These are phyloP conservation scores for Ciconia nigra DNA, from an alignment of 2,797 vertebrate genomes.

Conservation along the genomic window DNA sequence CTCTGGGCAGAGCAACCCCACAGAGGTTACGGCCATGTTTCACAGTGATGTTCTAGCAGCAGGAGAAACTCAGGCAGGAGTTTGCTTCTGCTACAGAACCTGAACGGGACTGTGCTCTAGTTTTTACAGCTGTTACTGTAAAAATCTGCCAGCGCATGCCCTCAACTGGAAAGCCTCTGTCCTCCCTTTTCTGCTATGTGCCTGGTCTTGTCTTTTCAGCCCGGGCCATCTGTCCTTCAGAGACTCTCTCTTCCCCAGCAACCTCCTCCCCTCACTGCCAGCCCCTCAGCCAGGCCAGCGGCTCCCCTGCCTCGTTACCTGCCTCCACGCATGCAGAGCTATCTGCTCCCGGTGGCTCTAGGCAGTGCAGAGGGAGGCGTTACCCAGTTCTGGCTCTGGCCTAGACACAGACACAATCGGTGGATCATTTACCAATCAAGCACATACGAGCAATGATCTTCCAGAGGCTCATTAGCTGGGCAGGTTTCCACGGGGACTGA, in stretches of 20 bases:
- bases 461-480: not conserved
- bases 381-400: not conserved
- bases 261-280: not conserved
- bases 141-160: not conserved
- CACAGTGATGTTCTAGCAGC: rapidly evolving
- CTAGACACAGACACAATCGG: not conserved
- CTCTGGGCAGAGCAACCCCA: not conserved
- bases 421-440: not conserved
- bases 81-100: not conserved
- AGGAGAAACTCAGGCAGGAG: not conserved
- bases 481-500: not conserved
- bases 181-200: not conserved
- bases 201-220: rapidly evolving
- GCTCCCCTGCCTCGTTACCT: not conserved
- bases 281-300: not conserved
- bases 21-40: rapidly evolving
- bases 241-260: not conserved
- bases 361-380: rapidly evolving
- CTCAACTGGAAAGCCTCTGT: not conserved
- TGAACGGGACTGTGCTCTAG: not conserved
- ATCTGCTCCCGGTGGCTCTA: rapidly evolving
- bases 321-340: not conserved
- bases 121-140: not conserved
- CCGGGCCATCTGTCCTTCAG: not conserved
- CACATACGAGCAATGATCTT: not conserved